phyloP scores from a whole-genome alignment of 2,888 invertebrate species.

The Glaucopsyche alexis region DNA sequence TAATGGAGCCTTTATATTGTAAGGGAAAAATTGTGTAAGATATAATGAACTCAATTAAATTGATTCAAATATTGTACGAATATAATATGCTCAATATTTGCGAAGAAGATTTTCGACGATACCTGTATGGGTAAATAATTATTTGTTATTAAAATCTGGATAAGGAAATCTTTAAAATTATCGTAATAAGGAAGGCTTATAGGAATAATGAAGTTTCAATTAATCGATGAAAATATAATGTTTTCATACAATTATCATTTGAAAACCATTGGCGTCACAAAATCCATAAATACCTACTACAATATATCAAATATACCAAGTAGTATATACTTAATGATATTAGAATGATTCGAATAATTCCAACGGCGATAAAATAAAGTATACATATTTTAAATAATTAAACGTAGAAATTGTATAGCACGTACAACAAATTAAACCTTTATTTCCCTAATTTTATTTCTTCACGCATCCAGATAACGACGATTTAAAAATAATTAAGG shows the following conservation, averaged over 20 bases:
- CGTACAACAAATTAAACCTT: slow-evolving; percentile 15
- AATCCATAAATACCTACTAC: too few relatives aligned
- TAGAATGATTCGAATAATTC: too few relatives aligned
- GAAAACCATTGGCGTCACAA: too few relatives aligned
- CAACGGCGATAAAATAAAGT: background rate
- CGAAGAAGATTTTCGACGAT: background rate
- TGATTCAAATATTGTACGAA: slow-evolving; percentile 10
- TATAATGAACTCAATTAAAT: slow-evolving; percentile 10
- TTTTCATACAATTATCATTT: too few relatives aligned
- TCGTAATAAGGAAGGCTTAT: too few relatives aligned
- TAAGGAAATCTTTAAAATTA: background rate
- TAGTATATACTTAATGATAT: too few relatives aligned
- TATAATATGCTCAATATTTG: slow-evolving; percentile 8
- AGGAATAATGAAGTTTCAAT: background rate
- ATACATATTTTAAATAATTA: background rate
- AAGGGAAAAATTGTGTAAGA: slow-evolving; percentile 1
- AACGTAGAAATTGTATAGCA: slow-evolving; percentile 3
- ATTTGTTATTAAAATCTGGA: background rate
- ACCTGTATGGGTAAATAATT: background rate
- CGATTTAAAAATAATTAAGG: slow-evolving; percentile 25
- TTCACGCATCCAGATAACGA: slow-evolving; percentile 21
- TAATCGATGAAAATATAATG: too few relatives aligned
- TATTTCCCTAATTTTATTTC: slow-evolving; percentile 19
- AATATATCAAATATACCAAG: too few relatives aligned
- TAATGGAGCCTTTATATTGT: background rate